Base-by-base conservation (phyloP, 2,797 vertebrate genomes). In the Eulemur mongoz region DNA sequence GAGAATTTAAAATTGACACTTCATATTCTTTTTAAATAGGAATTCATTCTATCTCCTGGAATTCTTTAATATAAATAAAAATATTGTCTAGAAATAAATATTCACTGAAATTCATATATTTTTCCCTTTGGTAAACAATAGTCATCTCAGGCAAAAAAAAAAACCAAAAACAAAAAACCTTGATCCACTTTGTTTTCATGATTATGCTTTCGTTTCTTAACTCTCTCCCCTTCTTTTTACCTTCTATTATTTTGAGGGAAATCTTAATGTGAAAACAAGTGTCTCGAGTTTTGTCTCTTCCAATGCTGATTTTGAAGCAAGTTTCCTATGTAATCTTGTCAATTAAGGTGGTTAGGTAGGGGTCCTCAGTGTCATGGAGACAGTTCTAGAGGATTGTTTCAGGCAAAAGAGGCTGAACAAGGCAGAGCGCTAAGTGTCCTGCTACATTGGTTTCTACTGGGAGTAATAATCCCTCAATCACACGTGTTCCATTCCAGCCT, bases 11-110 rank as follows among this genome's bases (percentile, higher is more conserved):
- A 92, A 92, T 85, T 4, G 85, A 91, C 89, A n/a, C 72, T 52
- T 67, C 5, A 43, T 63, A 40, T 96, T 80, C 32, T 96, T 85
- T 23, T 63, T 38, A 93, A 79, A 40, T 11, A 70, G 17, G 23
- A 91, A 79, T 90, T 91, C 10, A 59, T 89, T 94, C 27, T 79
- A 76, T 45, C 48, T 38, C 10, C 2, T 50, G 23, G 32, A 94
- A 95, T 88, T 92, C 12, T 96, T 90, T 73, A 52, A 2, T 35
- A 76, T 91, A 92, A 91, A 82, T 23, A 94, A 95, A 89, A 7
- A 92, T n/a, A 45, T 23, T 92, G 32, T 91, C n/a, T 70, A 52
- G 32, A 94, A 95, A 93, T 65, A 67, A 89, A 65, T 72, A 52
- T 75, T 84, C 75, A 38, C 52, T 3, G 9, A 94, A 97, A 87